Evolutionary conservation across 2,797 vertebrate genomes (phyloP).

Genomic region (Falco peregrinus): DNA sequence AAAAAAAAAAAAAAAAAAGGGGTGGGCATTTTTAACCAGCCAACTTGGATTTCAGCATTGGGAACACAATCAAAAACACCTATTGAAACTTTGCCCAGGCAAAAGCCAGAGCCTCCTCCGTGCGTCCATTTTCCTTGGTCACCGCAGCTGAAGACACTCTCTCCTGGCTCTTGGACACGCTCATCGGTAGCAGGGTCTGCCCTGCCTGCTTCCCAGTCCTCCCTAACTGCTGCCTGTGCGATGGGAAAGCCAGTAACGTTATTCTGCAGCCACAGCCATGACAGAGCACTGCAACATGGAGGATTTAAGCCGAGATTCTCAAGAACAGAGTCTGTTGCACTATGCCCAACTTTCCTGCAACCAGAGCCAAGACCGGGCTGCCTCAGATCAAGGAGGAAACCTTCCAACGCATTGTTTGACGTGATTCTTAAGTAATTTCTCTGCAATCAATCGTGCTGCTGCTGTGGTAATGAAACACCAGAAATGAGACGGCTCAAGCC

Average conservation of each 20-base stretch:
- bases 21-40: background rate
- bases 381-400: background rate
- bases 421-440: background rate
- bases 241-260: background rate
- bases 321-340: background rate
- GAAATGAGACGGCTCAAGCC: background rate
- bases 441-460: background rate
- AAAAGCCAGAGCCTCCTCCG: background rate
- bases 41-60: background rate
- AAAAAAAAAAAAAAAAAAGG: background rate
- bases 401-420: background rate
- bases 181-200: background rate
- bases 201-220: background rate
- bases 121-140: background rate
- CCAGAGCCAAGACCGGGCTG: background rate
- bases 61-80: accelerated
- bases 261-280: background rate
- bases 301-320: background rate
- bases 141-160: background rate
- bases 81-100: background rate
- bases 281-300: background rate
- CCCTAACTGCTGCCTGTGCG: background rate
- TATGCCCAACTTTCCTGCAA: background rate
- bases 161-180: background rate
- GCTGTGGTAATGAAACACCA: background rate